A percentile compares a stretch with the other conserved stretches of the same genome.
Conservation (phyloP, 2,888 invertebrate genomes). For the Drosophila longiperda region DNA sequence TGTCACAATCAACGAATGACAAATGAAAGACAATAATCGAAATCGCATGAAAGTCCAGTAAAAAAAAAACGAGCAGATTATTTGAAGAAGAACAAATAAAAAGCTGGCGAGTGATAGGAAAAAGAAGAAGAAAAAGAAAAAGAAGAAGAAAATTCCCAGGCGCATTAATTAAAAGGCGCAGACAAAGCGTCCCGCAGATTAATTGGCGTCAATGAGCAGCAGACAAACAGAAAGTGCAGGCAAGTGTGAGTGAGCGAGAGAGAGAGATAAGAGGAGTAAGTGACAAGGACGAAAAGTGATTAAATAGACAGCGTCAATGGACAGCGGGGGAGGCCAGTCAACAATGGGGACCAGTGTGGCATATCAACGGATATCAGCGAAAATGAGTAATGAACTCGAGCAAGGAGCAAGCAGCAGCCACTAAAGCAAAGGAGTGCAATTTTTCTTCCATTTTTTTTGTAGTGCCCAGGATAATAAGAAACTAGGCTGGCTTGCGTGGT, state of each 20-base stretch:
- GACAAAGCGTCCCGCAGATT: constrained; percentile 78
- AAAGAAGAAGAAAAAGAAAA: constrained; percentile 4
- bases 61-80: constrained; percentile 9
- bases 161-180: constrained; percentile 80
- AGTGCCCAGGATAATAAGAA: constrained; percentile 65
- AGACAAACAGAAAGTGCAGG: constrained; percentile 38
- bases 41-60: constrained; percentile 13
- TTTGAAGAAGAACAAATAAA: constrained; percentile 12
- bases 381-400: constrained; percentile 79
- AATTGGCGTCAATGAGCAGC: constrained; percentile 77
- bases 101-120: neutral
- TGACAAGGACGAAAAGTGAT: constrained; percentile 61
- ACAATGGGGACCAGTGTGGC: constrained; percentile 33
- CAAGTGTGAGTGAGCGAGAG: constrained; percentile 11
- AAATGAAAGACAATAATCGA: constrained; percentile 53
- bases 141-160: constrained; percentile 58
- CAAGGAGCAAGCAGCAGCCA: neutral
- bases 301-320: constrained; percentile 60
- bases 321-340: constrained; percentile 22
- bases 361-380: constrained; percentile 73
- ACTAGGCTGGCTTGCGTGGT: constrained; percentile 56
- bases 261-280: constrained; percentile 23
- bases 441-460: constrained; percentile 20
- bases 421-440: constrained; percentile 28
- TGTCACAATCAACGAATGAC: constrained; percentile 36